Evolutionary conservation across 2,113 vertebrate genomes (phyloP).

Genomic region (Chelonoidis abingdonii): DNA sequence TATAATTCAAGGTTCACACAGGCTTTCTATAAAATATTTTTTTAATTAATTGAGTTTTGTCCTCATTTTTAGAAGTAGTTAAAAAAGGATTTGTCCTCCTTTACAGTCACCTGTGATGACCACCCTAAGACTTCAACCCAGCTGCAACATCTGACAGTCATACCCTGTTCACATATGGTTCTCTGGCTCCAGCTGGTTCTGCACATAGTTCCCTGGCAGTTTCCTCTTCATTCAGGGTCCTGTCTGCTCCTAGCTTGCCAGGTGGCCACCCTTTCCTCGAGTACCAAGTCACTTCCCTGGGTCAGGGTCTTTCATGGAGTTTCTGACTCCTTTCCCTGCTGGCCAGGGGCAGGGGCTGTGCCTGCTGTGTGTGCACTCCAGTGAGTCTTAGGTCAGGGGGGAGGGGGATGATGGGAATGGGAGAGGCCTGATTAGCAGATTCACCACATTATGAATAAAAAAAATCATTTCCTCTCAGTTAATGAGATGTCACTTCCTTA

Average conservation of each 20-base stretch:
- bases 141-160: no score
- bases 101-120: no score
- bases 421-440: not conserved
- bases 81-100: no score
- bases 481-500: not conserved
- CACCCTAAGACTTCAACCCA: no score
- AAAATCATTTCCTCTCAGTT: not conserved
- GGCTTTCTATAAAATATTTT: no score
- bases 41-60: no score
- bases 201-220: no score
- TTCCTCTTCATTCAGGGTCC: no score
- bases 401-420: not conserved
- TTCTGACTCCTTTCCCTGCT: not conserved
- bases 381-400: not conserved
- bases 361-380: not conserved
- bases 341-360: not conserved
- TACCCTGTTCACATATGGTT: no score
- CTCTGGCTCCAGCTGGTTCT: no score
- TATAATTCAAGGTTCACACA: no score
- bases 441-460: not conserved
- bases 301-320: not conserved
- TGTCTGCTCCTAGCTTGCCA: not conserved
- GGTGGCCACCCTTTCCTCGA: not conserved
- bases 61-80: no score
- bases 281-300: not conserved